Conservation (phyloP, 2,113 vertebrate genomes). For the Eleginops maclovinus region DNA sequence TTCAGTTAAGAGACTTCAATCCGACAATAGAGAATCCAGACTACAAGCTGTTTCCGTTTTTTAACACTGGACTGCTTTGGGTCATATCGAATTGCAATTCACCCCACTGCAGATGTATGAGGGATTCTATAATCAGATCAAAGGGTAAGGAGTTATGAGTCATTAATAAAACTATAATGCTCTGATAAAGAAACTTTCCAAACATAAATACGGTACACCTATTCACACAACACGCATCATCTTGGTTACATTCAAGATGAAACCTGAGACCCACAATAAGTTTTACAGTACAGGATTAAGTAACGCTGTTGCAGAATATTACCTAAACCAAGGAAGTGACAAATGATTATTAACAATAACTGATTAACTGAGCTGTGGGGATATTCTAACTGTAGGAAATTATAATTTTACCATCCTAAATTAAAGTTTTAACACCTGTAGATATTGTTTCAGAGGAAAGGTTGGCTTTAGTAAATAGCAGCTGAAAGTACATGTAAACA, state of each 20-base stretch:
- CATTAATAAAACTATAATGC: neutral
- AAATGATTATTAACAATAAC: neutral
- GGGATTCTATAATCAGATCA: neutral
- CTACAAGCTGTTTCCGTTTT: neutral
- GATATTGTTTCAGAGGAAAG: neutral
- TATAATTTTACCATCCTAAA: neutral
- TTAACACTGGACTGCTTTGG: neutral
- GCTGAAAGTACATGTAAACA: conserved; percentile 42
- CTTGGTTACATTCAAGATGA: conserved; percentile 49
- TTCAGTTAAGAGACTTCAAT: neutral
- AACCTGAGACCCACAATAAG: conserved; percentile 53
- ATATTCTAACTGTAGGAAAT: neutral
- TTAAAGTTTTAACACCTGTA: neutral
- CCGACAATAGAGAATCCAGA: neutral
- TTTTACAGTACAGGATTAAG: conserved; percentile 34
- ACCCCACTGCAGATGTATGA: neutral
- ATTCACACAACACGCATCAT: conserved; percentile 25
- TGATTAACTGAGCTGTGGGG: neutral
- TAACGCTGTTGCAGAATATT: conserved; percentile 5
- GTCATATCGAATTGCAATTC: neutral
- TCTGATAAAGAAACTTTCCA: neutral
- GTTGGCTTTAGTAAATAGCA: conserved; percentile 29
- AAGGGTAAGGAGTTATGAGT: neutral
- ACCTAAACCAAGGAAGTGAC: conserved; percentile 10
- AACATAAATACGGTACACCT: conserved; percentile 31